Evolutionary conservation across 2,888 invertebrate species (phyloP).

Genomic region (Volucella inanis): DNA sequence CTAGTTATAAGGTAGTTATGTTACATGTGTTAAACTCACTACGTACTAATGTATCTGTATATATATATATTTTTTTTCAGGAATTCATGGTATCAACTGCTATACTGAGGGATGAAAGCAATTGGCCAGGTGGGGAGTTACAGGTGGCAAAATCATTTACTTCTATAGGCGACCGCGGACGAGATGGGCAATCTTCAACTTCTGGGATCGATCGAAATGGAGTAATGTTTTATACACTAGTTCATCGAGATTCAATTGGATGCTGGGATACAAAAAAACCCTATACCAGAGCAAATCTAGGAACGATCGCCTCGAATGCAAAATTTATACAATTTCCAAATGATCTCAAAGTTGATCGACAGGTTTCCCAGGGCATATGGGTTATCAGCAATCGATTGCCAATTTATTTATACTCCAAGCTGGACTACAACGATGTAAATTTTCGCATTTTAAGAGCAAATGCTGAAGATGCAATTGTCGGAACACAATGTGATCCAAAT

Average conservation of each 20-base stretch:
- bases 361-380: conserved; percentile 87
- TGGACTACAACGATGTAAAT: conserved; percentile 87
- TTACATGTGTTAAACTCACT: neutral
- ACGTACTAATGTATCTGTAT: neutral
- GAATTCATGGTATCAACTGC: conserved; percentile 90
- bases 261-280: conserved; percentile 91
- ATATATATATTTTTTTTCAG: conserved; percentile 72
- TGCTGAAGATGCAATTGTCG: conserved; percentile 86
- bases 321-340: conserved; percentile 90
- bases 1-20: conserved; percentile 86
- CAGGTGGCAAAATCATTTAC: conserved; percentile 79
- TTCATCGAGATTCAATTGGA: conserved; percentile 89
- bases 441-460: conserved; percentile 89
- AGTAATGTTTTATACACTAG: conserved; percentile 91
- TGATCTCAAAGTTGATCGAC: conserved; percentile 90
- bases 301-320: conserved; percentile 78
- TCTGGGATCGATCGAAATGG: conserved; percentile 88
- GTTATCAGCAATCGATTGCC: conserved; percentile 90
- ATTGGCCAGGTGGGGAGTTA: conserved; percentile 81
- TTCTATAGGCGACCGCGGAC: conserved; percentile 84
- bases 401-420: conserved; percentile 87
- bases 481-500: conserved; percentile 88
- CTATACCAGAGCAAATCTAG: conserved; percentile 86
- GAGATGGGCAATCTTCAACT: conserved; percentile 88
- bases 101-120: conserved; percentile 86